Evolutionary conservation across 1,140 invertebrate species (phyloP).

Genomic region (Bombus vancouverensis): DNA sequence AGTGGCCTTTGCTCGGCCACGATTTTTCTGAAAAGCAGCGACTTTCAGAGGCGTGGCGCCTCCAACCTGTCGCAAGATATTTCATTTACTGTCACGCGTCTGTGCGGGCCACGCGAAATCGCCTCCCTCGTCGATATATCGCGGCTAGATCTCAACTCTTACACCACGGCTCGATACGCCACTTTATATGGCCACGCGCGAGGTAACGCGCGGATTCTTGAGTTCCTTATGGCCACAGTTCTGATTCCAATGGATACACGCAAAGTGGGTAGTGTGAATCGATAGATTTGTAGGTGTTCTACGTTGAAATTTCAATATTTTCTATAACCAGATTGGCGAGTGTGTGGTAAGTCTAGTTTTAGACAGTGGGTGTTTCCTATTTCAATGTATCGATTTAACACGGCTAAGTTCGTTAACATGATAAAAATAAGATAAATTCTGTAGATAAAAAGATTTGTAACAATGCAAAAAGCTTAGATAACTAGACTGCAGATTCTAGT

Average conservation of each 20-base stretch:
- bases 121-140: slow-evolving; percentile 39
- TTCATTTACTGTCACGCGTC: slow-evolving; percentile 48
- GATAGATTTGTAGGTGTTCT: neutral
- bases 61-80: slow-evolving; percentile 28
- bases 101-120: slow-evolving; percentile 46
- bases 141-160: slow-evolving; percentile 36
- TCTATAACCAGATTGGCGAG: no score
- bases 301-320: neutral
- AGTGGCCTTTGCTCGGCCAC: neutral
- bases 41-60: slow-evolving; percentile 40
- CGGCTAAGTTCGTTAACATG: no score
- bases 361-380: no score
- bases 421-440: no score
- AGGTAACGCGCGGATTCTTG: neutral
- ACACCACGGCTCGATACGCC: neutral
- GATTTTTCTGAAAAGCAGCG: slow-evolving; percentile 21
- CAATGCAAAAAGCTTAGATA: no score
- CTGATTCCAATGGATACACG: neutral
- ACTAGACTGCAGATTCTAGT: no score
- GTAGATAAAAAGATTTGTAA: no score
- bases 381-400: no score
- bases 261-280: no score
- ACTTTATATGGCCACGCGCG: slow-evolving; percentile 37
- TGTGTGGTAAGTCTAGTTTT: no score
- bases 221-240: neutral